A percentile compares a stretch with the other conserved stretches of the same genome.
Conservation (phyloP, 2,113 vertebrate genomes). For the Gopherus flavomarginatus region DNA sequence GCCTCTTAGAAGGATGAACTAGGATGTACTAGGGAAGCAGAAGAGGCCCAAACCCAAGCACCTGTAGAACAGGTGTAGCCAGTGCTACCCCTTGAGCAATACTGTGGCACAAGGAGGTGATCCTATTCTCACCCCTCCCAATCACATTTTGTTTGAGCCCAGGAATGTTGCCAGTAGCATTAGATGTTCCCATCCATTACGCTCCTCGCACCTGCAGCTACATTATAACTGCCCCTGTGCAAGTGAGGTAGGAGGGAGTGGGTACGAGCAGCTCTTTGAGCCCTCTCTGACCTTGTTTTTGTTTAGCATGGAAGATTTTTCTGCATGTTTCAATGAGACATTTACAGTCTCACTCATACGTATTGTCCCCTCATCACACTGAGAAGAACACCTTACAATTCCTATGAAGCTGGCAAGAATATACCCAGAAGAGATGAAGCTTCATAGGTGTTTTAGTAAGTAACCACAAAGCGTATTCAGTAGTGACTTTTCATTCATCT, state of each 20-base stretch:
- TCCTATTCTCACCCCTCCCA: constrained; percentile 35
- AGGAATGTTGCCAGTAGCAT: constrained; percentile 33
- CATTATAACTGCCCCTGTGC: neutral
- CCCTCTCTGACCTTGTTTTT: rapidly evolving
- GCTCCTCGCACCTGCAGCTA: constrained; percentile 54
- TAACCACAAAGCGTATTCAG: neutral
- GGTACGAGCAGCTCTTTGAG: neutral
- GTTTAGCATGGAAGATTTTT: neutral
- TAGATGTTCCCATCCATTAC: constrained; percentile 42
- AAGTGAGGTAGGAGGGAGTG: neutral
- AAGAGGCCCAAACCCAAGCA: constrained; percentile 10
- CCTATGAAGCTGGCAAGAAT: neutral
- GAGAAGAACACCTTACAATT: neutral
- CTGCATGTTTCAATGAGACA: neutral
- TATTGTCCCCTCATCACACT: neutral
- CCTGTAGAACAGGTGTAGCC: constrained; percentile 64
- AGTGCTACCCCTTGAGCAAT: constrained; percentile 46
- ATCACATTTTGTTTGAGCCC: constrained; percentile 33
- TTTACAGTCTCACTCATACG: neutral
- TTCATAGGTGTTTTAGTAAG: neutral
- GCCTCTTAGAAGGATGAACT: constrained; percentile 39
- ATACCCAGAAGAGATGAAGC: neutral
- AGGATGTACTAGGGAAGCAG: constrained; percentile 53
- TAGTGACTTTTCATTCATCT: neutral
- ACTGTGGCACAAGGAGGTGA: constrained; percentile 2